These are phyloP conservation scores for Collichthys lucidus DNA, from an alignment of 2,113 vertebrate species.

Conservation along the genomic window DNA sequence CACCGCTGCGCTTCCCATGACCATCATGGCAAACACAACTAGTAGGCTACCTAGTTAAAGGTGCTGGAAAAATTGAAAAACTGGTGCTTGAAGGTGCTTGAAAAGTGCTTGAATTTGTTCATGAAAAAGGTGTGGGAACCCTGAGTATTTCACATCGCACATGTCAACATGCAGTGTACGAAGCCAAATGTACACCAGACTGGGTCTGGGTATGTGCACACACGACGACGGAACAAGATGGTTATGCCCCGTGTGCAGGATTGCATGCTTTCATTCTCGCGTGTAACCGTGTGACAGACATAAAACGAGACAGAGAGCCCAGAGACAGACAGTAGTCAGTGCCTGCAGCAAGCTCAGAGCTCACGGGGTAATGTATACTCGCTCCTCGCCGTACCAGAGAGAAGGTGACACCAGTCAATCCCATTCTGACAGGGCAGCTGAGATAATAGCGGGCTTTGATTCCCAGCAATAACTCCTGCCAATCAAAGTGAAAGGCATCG, in stretches of 20 bases:
- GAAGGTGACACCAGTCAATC: slow-evolving; percentile 81
- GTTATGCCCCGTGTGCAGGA: slow-evolving; percentile 25
- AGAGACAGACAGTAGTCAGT: slow-evolving; percentile 75
- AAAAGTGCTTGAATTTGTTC: no score
- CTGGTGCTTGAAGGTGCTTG: no score
- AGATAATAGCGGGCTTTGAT: slow-evolving; percentile 82
- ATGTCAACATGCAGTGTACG: slow-evolving; percentile 30
- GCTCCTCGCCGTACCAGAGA: slow-evolving; percentile 69
- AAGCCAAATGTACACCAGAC: slow-evolving; percentile 13
- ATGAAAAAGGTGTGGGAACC: no score
- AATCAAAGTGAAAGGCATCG: slow-evolving; percentile 75
- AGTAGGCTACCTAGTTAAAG: no score
- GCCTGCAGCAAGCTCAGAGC: slow-evolving; percentile 82
- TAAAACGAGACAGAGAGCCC: slow-evolving; percentile 71
- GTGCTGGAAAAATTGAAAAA: no score
- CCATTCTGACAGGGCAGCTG: slow-evolving; percentile 78
- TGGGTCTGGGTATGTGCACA: neutral
- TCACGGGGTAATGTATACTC: slow-evolving; percentile 77
- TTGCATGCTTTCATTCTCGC: slow-evolving; percentile 68
- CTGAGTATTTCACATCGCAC: slow-evolving; percentile 20
- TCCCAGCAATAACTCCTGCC: slow-evolving; percentile 78
- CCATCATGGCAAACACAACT: no score
- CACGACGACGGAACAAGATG: slow-evolving; percentile 15
- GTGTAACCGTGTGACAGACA: slow-evolving; percentile 72
- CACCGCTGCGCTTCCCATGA: no score